Evolutionary conservation across 2,797 vertebrate species (phyloP).

Genomic region (Sebastes melanostomus): DNA sequence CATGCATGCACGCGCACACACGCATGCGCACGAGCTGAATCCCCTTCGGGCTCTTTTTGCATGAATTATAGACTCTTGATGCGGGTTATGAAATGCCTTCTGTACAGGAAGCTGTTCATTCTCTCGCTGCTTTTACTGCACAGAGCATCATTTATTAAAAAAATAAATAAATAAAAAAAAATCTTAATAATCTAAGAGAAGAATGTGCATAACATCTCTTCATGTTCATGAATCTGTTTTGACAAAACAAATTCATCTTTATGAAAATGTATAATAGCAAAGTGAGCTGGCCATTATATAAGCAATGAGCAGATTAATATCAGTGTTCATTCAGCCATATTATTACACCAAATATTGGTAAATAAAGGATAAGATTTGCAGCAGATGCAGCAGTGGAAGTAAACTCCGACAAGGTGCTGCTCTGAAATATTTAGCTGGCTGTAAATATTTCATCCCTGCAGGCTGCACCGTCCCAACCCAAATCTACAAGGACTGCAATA

Average conservation of each 20-base stretch:
- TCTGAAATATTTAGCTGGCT: slow-evolving; percentile 74
- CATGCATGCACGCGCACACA: slow-evolving; percentile 79
- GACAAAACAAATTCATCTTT: slow-evolving; percentile 1
- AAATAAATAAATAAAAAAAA: not conserved
- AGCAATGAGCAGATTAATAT: slow-evolving; percentile 32
- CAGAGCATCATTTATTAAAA: not conserved
- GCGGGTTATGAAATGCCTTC: slow-evolving; percentile 87
- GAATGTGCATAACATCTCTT: not conserved
- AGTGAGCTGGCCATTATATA: not conserved
- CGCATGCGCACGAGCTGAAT: slow-evolving; percentile 78
- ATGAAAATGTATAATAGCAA: not conserved
- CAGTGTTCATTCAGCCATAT: slow-evolving; percentile 44
- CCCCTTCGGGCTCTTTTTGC: slow-evolving; percentile 85
- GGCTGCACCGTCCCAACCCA: slow-evolving; percentile 49
- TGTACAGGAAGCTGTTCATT: slow-evolving; percentile 85
- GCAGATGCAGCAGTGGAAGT: slow-evolving; percentile 40
- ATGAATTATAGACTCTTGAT: slow-evolving; percentile 90
- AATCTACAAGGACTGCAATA: slow-evolving; percentile 58
- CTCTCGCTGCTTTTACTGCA: slow-evolving; percentile 53
- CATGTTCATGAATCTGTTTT: not conserved
- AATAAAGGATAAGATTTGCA: slow-evolving; percentile 64
- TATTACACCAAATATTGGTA: slow-evolving; percentile 61
- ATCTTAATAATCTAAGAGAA: not conserved
- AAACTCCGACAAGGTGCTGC: slow-evolving; percentile 67
- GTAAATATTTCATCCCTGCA: slow-evolving; percentile 76